A percentile compares a stretch with the other conserved stretches of the same genome.
Conservation (phyloP, 2,113 vertebrate species). For the Corythaeola cristata region DNA sequence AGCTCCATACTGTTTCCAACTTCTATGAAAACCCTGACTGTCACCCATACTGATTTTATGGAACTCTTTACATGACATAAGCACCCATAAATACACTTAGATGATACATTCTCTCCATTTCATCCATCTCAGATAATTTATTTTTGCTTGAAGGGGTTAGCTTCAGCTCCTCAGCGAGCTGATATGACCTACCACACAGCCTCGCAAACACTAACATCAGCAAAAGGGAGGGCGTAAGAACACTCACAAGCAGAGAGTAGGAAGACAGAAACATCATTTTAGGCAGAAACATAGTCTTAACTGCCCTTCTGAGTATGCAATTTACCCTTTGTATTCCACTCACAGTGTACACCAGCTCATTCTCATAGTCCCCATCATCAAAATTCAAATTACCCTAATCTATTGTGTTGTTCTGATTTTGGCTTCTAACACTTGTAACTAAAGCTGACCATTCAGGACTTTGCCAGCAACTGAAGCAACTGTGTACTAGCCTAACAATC, state of each 20-base stretch:
- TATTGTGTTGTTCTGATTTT: neutral
- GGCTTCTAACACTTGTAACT: neutral
- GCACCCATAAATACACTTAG: neutral
- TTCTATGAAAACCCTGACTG: neutral
- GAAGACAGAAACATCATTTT: neutral
- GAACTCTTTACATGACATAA: neutral
- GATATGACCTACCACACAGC: neutral
- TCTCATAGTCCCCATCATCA: neutral
- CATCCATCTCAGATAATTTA: neutral
- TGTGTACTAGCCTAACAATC: neutral
- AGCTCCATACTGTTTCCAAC: neutral
- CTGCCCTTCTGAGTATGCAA: neutral
- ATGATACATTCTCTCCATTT: neutral
- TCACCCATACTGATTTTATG: neutral
- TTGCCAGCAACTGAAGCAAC: neutral
- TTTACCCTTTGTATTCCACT: neutral
- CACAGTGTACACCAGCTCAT: neutral
- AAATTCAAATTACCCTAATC: neutral
- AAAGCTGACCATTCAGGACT: neutral
- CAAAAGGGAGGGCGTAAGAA: neutral
- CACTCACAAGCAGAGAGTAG: neutral
- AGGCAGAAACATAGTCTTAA: neutral
- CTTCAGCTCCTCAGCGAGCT: neutral
- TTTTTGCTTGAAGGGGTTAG: neutral
- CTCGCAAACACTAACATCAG: neutral